Evolutionary conservation across 1,140 invertebrate species (phyloP), one percentile per base, ranked within the genome.

Genomic region (Drosophila carrolli): DNA sequence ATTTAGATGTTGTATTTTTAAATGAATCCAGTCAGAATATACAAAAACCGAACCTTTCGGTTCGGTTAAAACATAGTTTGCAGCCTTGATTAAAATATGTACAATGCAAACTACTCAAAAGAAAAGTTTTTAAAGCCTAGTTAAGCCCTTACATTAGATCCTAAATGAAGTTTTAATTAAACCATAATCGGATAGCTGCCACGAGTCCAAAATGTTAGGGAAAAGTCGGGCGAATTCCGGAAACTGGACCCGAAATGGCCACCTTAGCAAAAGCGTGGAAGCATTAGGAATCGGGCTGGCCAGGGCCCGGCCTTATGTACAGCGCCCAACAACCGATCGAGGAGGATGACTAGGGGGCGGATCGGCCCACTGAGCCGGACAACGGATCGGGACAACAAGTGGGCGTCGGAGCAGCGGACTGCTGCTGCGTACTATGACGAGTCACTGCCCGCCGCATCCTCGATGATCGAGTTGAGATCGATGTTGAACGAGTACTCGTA

Each of bases 401-500:
- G 71, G 73, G 72, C 54, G 51, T 56, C 50, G 44, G 35, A 63
- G 58, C 51, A 70, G 50, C 58, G 48, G 86, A 57, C 75, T 85
- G 85, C 81, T 89, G 75, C 73, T 91, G 91, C 90, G 91, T 92
- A 92, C 91, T 92, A 92, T 91, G 91, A 92, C 65, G 91, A 92
- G 72, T 92, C 91, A 41, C 91, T 91, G 74, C 90, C 91, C 68
- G 91, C 91, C 60, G 91, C 91, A 83, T 92, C 91, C 78, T 92
- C 91, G 74, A 92, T 92, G 73, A 92, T 92, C 71, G 91, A 92
- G 66, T 92, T 92, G 47, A 92, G 77, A 91, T 92, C 91, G 56
- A 92, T 92, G 78, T 92, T 92, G 67, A 92, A 92, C 70, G 91
- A 91, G 55, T 92, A 92, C 72, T 92, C 92, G 58, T 92, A 92